Base-by-base conservation (phyloP, 2,113 vertebrate species). In the Irena cyanogastra region DNA sequence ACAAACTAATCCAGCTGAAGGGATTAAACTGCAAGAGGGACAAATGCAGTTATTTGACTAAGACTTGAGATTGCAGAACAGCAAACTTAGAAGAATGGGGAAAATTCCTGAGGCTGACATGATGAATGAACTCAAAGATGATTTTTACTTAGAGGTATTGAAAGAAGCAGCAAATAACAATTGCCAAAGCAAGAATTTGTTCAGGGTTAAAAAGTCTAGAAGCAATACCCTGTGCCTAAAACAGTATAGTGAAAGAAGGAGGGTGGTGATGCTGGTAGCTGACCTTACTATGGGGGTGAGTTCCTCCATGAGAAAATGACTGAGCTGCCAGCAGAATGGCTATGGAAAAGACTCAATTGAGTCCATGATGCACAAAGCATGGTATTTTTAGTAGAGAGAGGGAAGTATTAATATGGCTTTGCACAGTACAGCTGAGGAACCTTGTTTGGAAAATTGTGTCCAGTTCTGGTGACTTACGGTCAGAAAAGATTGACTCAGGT, bases 311-410 rank as follows among this genome's bases (percentile, higher is more conserved):
- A 92, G 83, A 94, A 90, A 80, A 90, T 60, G 45, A 74, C 82
- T 80, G 89, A 92, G 60, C 92, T 88, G 83, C 82, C 66, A 63
- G 83, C 2, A 3, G 68, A 69, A 77, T 72, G 89, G 50, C 79
- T 50, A 5, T 90, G 91, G 94, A 89, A 94, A 94, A 93, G 86
- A 65, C 59, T 92, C 87, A 74, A 42, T 57, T 77, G 79, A 92
- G 64, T 45, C 79, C 54, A 3, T 52, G 76, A 83, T 93, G 88
- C 94, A 89, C 22, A 1, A n/a, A 88, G 22, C 1, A 0, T 23
- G 42, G 59, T 92, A 86, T 93, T 96, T 94, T 95, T 93, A 88
- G 92, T 74, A 77, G 71, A 88, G 47, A 91, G 26, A 49, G 79
- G 90, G 80, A 94, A 92, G 88, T 95, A 80, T 57, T 93, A 41